Evolutionary conservation across 2,797 vertebrate species (phyloP).

Genomic region (Channa striata): DNA sequence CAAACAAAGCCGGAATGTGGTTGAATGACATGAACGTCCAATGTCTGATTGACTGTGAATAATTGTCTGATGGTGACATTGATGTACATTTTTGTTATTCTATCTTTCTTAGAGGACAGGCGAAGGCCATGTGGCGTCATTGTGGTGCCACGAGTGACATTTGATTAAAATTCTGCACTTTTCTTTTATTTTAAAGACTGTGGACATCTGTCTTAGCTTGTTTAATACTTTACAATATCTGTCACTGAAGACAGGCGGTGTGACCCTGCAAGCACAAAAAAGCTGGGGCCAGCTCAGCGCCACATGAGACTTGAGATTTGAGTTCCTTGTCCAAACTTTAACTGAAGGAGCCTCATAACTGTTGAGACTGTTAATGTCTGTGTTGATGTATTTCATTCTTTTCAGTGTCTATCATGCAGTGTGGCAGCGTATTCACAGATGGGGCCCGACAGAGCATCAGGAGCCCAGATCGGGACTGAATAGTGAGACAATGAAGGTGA

Average conservation of each 20-base stretch:
- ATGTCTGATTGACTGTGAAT: constrained; percentile 18
- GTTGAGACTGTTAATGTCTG: constrained; percentile 50
- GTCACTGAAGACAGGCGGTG: constrained; percentile 24
- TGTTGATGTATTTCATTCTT: constrained; percentile 66
- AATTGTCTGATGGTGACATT: neutral
- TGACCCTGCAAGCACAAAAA: constrained; percentile 35
- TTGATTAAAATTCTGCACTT: constrained; percentile 27
- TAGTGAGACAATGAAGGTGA: constrained; percentile 62
- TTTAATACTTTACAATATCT: constrained; percentile 46
- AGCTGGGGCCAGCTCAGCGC: constrained; percentile 43
- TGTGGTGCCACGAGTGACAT: constrained; percentile 27
- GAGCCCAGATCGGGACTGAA: constrained; percentile 53
- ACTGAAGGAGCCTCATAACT: constrained; percentile 54
- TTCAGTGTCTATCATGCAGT: constrained; percentile 59
- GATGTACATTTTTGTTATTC: constrained; percentile 9
- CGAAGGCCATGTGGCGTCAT: constrained; percentile 6
- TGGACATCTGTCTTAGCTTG: constrained; percentile 27
- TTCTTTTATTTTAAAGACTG: constrained; percentile 52
- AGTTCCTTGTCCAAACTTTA: constrained; percentile 41
- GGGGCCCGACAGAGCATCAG: constrained; percentile 60
- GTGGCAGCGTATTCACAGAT: constrained; percentile 67
- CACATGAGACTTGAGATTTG: constrained; percentile 51
- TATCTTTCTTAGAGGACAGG: constrained; percentile 9
- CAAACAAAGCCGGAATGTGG: constrained; percentile 10
- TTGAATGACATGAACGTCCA: neutral